Evolutionary conservation across 2,113 vertebrate species (phyloP).

Genomic region (Lynx canadensis): DNA sequence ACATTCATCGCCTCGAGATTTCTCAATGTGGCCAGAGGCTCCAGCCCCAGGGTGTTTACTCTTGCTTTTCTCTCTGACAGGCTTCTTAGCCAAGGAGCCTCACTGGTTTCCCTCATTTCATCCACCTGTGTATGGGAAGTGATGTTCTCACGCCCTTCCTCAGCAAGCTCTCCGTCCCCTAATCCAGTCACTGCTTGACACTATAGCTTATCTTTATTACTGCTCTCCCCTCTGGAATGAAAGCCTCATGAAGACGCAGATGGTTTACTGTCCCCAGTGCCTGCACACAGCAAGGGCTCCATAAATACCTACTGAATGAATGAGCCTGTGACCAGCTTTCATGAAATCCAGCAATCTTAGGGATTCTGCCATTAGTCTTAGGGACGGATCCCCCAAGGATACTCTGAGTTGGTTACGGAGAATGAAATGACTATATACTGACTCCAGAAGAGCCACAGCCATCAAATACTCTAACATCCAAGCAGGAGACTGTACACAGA

Average conservation of each 20-base stretch:
- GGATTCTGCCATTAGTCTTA: not conserved
- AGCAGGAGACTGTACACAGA: not conserved
- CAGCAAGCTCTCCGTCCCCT: not conserved
- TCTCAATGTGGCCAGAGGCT: fast-evolving
- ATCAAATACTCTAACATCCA: not conserved
- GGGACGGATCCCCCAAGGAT: not conserved
- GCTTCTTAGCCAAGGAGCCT: not conserved
- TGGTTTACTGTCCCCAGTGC: not conserved
- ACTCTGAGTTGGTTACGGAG: not conserved
- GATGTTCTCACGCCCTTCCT: not conserved
- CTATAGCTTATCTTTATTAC: not conserved
- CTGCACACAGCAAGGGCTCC: not conserved
- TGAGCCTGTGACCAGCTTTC: not conserved
- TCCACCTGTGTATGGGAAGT: not conserved
- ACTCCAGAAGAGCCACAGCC: not conserved
- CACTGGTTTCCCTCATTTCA: not conserved
- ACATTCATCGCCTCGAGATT: not conserved
- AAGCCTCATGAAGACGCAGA: not conserved
- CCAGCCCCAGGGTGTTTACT: fast-evolving
- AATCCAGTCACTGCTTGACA: not conserved
- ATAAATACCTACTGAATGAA: not conserved
- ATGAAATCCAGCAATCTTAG: not conserved
- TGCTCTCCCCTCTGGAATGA: not conserved
- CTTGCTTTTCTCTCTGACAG: not conserved
- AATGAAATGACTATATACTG: not conserved